Percentiles rank a stretch among this genome's conserved stretches.
These are phyloP conservation scores for Ceratina australensis DNA, from an alignment of 1,140 invertebrate genomes.

Conservation along the genomic window DNA sequence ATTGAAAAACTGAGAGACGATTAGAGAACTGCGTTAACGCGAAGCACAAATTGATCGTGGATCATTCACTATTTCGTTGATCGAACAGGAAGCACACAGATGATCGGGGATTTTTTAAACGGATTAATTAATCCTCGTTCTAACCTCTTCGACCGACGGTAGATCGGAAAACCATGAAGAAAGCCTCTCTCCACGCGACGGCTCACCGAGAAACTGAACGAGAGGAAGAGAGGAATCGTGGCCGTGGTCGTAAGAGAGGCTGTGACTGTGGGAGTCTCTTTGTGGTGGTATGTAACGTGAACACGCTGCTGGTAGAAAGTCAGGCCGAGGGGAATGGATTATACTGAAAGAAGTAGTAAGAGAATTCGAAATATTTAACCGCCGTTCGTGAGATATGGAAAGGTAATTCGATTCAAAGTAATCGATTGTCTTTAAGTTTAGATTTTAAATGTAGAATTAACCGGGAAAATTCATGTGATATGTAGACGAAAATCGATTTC, in stretches of 20 bases:
- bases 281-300: constrained; percentile 17
- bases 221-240: constrained; percentile 5
- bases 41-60: background rate
- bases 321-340: constrained; percentile 1
- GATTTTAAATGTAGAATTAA: too few relatives aligned
- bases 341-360: constrained; percentile 1
- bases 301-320: constrained; percentile 34
- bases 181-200: constrained; percentile 31
- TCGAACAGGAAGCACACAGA: background rate
- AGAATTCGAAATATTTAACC: too few relatives aligned
- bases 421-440: too few relatives aligned
- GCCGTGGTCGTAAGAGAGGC: background rate
- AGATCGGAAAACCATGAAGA: constrained; percentile 35
- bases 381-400: too few relatives aligned
- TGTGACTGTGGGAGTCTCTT: constrained; percentile 12
- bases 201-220: constrained; percentile 42
- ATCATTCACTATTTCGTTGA: background rate
- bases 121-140: constrained; percentile 20
- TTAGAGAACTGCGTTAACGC: too few relatives aligned
- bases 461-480: too few relatives aligned
- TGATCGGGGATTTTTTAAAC: background rate
- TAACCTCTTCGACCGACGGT: constrained; percentile 41
- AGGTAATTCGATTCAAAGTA: too few relatives aligned
- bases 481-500: too few relatives aligned
- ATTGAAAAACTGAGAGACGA: background rate